A percentile compares a stretch with the other conserved stretches of the same genome.
Evolutionary conservation across 2,113 vertebrate species (phyloP).

Genomic region (Phalacrocorax aristotelis): DNA sequence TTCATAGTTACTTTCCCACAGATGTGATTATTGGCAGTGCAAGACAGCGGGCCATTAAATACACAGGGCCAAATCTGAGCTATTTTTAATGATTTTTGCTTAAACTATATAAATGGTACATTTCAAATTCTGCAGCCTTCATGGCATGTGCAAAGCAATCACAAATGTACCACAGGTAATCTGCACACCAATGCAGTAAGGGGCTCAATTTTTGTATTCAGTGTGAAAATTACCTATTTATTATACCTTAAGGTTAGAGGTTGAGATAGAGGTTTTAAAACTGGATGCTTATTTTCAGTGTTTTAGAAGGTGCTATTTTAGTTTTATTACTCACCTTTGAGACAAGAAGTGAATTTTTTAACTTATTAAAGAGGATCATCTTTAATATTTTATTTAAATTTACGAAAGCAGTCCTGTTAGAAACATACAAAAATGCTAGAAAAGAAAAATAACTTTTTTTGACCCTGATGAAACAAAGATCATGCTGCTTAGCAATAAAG

Average conservation of each 20-base stretch:
- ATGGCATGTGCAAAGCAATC: not conserved
- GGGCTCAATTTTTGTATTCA: not conserved
- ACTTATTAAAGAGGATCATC: not conserved
- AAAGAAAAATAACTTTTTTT: not conserved
- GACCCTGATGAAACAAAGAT: not conserved
- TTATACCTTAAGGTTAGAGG: not conserved
- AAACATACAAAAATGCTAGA: not conserved
- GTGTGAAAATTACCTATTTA: not conserved
- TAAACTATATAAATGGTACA: not conserved
- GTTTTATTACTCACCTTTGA: not conserved
- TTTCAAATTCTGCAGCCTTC: not conserved
- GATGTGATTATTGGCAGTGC: not conserved
- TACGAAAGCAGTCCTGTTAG: not conserved
- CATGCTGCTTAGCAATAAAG: not conserved
- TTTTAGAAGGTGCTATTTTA: not conserved
- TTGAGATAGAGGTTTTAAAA: not conserved
- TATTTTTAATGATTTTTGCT: not conserved
- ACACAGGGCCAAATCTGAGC: not conserved
- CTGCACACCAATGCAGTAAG: not conserved
- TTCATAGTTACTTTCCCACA: constrained; percentile 8
- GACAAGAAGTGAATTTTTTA: not conserved
- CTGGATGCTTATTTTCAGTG: not conserved
- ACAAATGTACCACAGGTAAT: not conserved
- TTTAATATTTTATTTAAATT: not conserved
- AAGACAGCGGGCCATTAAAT: not conserved